Conservation (phyloP, 2,113 vertebrate genomes). For the Xiphophorus maculatus region DNA sequence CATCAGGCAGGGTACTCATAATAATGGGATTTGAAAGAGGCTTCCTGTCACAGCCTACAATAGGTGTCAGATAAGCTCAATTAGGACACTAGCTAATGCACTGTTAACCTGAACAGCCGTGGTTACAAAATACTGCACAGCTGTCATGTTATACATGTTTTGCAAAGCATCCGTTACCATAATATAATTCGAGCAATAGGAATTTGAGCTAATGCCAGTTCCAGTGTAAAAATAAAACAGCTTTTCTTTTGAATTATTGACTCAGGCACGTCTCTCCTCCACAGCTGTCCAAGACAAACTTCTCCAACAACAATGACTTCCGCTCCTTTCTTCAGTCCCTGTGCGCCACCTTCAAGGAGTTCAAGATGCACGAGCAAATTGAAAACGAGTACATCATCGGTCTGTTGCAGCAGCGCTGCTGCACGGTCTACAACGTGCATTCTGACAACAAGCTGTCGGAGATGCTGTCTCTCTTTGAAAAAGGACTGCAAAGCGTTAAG, state of each 20-base stretch:
- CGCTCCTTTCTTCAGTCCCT: constrained; percentile 95
- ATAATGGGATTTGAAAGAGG: neutral
- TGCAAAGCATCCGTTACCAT: neutral
- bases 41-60: neutral
- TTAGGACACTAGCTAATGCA: neutral
- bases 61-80: neutral
- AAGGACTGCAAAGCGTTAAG: constrained; percentile 94
- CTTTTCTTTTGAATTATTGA: neutral
- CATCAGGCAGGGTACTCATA: neutral
- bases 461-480: constrained; percentile 97
- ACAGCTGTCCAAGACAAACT: constrained; percentile 99
- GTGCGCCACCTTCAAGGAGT: constrained; percentile 96
- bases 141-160: neutral
- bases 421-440: constrained; percentile 93
- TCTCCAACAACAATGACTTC: constrained; percentile 98
- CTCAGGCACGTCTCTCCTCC: neutral
- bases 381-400: constrained; percentile 98
- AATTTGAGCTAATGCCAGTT: neutral
- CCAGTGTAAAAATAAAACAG: too few relatives aligned
- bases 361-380: constrained; percentile 99
- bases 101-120: neutral
- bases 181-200: neutral
- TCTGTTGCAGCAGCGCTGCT: constrained; percentile 92
- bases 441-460: constrained; percentile 98
- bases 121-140: neutral